phyloP scores from a whole-genome alignment of 2,113 vertebrate species.

The Cephalopterus ornatus region DNA sequence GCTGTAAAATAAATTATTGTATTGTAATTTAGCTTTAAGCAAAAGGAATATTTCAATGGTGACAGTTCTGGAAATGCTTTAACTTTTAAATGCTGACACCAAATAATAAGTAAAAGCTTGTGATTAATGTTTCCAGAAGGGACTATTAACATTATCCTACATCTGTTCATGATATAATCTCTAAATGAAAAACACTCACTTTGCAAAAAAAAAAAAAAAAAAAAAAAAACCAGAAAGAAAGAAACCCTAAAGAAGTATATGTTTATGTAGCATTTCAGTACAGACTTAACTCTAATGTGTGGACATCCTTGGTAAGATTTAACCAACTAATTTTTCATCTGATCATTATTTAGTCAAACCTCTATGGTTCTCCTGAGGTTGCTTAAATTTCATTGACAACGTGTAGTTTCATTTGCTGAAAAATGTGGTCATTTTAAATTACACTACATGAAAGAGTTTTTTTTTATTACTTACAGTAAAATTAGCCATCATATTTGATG shows the following conservation, averaged over 20 bases:
- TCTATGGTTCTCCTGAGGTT: conserved; percentile 67
- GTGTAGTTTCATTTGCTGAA: conserved; percentile 69
- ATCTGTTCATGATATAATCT: conserved; percentile 83
- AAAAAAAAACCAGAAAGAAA: conserved; percentile 23
- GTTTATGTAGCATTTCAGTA: conserved; percentile 66
- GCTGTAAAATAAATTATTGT: conserved; percentile 64
- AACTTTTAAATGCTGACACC: conserved; percentile 79
- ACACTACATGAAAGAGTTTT: conserved; percentile 3
- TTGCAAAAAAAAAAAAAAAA: neutral
- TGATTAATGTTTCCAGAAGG: conserved; percentile 83
- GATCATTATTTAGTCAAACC: conserved; percentile 73
- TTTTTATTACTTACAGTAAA: conserved; percentile 42
- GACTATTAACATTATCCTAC: conserved; percentile 77
- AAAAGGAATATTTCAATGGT: conserved; percentile 74
- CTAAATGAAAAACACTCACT: conserved; percentile 77
- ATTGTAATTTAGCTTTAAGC: conserved; percentile 60
- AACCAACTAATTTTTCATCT: conserved; percentile 72
- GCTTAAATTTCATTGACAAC: conserved; percentile 73
- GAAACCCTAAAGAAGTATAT: conserved; percentile 24
- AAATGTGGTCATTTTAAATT: conserved; percentile 56
- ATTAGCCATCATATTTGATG: conserved; percentile 36
- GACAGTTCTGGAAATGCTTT: conserved; percentile 79
- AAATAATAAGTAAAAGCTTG: conserved; percentile 75
- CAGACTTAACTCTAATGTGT: conserved; percentile 65
- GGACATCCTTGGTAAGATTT: conserved; percentile 71